Evolutionary conservation across 2,888 invertebrate species (phyloP).

Genomic region (Laspeyria flexula): DNA sequence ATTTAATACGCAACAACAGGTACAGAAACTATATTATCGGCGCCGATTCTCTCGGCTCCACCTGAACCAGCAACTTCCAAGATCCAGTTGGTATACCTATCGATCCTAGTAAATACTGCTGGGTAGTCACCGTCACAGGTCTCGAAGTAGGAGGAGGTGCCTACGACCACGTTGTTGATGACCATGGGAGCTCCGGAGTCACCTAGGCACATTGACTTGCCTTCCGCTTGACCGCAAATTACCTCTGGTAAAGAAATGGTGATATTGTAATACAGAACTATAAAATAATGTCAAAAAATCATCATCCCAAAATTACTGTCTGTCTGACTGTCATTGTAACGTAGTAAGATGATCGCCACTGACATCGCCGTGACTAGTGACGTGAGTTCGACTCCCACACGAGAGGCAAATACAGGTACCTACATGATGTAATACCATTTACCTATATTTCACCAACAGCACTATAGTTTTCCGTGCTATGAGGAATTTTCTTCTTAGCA

Average conservation of each 20-base stretch:
- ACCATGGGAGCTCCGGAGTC: conserved; percentile 70
- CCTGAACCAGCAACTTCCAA: conserved; percentile 49
- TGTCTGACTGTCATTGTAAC: too few relatives aligned
- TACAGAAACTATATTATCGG: conserved; percentile 23
- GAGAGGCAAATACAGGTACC: too few relatives aligned
- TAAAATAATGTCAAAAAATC: too few relatives aligned
- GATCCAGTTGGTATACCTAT: conserved; percentile 62
- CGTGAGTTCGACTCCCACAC: too few relatives aligned
- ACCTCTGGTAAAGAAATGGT: conserved; percentile 44
- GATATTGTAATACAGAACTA: too few relatives aligned
- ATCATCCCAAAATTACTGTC: too few relatives aligned
- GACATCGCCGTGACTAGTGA: too few relatives aligned
- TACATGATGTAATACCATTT: too few relatives aligned
- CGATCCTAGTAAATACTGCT: conserved; percentile 61
- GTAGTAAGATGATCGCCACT: too few relatives aligned
- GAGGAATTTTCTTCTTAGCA: too few relatives aligned
- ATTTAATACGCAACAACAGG: conserved; percentile 1
- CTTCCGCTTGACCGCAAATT: conserved; percentile 56
- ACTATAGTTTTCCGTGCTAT: too few relatives aligned
- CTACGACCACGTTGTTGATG: conserved; percentile 49
- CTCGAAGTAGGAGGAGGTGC: conserved; percentile 52
- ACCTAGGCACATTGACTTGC: conserved; percentile 59
- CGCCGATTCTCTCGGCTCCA: conserved; percentile 14
- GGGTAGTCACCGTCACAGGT: conserved; percentile 52
- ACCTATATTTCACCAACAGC: too few relatives aligned